These are phyloP conservation scores for Albula goreensis DNA, from an alignment of 2,113 vertebrate genomes.

Conservation along the genomic window DNA sequence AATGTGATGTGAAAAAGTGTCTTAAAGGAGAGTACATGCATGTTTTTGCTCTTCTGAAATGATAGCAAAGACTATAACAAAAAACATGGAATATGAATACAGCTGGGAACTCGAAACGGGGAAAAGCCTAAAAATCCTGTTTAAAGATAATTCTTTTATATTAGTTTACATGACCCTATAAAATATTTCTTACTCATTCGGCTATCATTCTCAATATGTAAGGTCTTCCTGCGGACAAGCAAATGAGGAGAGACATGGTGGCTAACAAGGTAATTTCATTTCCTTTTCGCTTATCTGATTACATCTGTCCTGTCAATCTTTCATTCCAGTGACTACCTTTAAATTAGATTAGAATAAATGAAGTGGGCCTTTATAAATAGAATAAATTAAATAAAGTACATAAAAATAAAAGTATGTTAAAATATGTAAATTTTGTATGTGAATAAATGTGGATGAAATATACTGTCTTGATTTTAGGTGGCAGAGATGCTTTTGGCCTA, in stretches of 20 bases:
- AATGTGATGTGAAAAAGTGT: too few relatives aligned
- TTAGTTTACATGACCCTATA: background rate
- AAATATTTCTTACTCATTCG: background rate
- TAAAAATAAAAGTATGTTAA: background rate
- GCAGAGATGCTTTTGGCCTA: slow-evolving; percentile 24
- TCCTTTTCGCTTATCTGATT: background rate
- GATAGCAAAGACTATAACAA: too few relatives aligned
- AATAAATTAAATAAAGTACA: background rate
- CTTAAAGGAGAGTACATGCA: too few relatives aligned
- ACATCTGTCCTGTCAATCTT: background rate
- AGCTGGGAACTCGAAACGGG: too few relatives aligned
- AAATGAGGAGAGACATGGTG: slow-evolving; percentile 26
- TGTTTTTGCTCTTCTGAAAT: too few relatives aligned
- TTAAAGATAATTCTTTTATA: too few relatives aligned
- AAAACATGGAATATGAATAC: too few relatives aligned
- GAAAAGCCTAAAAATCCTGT: too few relatives aligned
- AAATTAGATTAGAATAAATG: too few relatives aligned
- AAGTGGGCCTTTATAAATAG: too few relatives aligned
- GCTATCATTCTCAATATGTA: background rate
- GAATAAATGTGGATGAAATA: background rate
- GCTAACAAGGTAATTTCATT: slow-evolving; percentile 33
- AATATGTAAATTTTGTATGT: background rate
- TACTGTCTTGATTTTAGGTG: slow-evolving; percentile 17
- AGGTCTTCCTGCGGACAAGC: slow-evolving; percentile 33
- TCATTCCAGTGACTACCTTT: background rate